phyloP scores from a whole-genome alignment of 2,113 vertebrate species.

The Syngnathoides biaculeatus region DNA sequence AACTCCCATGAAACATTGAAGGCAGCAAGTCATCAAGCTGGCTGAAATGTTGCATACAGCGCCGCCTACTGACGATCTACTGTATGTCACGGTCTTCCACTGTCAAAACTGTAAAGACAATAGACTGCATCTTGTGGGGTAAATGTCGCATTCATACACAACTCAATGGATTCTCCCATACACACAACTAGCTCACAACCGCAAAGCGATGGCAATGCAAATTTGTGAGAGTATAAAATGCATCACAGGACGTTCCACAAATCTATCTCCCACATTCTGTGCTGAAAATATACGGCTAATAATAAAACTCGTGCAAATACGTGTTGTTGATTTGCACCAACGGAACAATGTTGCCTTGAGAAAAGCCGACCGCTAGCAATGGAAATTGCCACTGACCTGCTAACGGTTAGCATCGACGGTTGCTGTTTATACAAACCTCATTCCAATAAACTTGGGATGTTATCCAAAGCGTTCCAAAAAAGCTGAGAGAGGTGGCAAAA shows the following conservation, averaged over 20 bases:
- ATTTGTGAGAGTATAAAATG: neutral
- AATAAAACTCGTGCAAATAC: no score
- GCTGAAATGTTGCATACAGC: neutral
- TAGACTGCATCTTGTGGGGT: neutral
- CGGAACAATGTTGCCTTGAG: no score
- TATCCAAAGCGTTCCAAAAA: no score
- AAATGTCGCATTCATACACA: neutral
- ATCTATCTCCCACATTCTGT: no score
- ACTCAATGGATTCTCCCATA: neutral
- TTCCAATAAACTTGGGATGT: no score
- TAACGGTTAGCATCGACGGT: no score
- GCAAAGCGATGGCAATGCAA: neutral
- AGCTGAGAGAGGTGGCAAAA: no score
- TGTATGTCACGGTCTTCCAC: neutral
- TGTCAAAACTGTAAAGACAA: neutral
- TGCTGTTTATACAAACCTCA: no score
- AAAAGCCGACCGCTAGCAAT: no score
- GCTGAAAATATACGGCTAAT: no score
- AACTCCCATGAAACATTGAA: neutral
- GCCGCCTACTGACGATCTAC: neutral
- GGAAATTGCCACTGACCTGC: no score
- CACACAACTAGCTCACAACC: neutral
- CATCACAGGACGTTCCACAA: neutral
- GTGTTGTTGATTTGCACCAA: no score
- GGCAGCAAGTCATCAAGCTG: neutral